phyloP scores from a whole-genome alignment of 1,140 invertebrate species.

The Drosophila nigromelanica region DNA sequence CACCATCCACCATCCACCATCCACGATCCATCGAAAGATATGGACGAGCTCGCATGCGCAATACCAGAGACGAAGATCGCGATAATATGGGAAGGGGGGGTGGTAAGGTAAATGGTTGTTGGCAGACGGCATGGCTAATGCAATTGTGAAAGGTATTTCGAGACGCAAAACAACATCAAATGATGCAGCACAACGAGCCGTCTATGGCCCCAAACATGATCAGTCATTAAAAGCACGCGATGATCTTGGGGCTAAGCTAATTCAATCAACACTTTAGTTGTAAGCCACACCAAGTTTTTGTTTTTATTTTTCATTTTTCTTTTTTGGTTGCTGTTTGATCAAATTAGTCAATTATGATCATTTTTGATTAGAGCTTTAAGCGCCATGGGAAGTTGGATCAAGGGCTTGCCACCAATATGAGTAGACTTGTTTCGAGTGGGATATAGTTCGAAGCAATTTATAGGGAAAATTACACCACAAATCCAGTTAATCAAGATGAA shows the following conservation, averaged over 20 bases:
- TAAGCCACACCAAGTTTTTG: slow-evolving; percentile 8
- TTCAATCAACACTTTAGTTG: slow-evolving; percentile 34
- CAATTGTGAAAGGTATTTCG: slow-evolving; percentile 79
- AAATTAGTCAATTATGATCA: slow-evolving; percentile 23
- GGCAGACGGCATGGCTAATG: slow-evolving; percentile 49
- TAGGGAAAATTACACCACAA: too few species aligned
- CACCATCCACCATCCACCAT: too few species aligned
- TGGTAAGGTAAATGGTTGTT: background rate
- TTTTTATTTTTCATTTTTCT: background rate
- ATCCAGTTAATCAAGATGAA: too few species aligned
- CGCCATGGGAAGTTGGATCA: background rate
- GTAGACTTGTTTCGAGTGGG: too few species aligned
- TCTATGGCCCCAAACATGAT: slow-evolving; percentile 27
- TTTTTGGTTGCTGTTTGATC: background rate
- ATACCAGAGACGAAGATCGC: slow-evolving; percentile 26
- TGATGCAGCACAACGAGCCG: slow-evolving; percentile 46
- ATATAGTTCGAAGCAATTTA: too few species aligned
- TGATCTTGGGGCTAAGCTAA: slow-evolving; percentile 27
- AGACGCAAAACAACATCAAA: slow-evolving; percentile 52
- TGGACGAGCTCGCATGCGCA: slow-evolving; percentile 36
- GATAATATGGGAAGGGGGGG: background rate
- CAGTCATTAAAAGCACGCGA: slow-evolving; percentile 44
- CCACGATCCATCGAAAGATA: slow-evolving; percentile 5
- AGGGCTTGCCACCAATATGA: background rate
- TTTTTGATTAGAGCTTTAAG: background rate